Base-by-base conservation (phyloP, 2,797 vertebrate genomes). In the Ataeniobius toweri region DNA sequence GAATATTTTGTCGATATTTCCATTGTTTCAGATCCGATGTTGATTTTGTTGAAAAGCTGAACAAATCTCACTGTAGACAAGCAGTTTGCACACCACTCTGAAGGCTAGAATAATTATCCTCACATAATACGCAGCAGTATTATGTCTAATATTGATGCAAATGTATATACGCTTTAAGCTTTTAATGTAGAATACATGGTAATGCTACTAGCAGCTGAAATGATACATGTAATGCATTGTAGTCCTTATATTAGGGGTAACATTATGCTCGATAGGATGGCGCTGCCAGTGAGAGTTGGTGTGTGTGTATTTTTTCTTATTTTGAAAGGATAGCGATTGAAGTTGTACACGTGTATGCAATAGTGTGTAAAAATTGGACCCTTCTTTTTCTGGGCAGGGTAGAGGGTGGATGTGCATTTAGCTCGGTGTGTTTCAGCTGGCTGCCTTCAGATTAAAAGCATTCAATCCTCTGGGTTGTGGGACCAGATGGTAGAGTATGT, bases 181-280 rank as follows among this genome's bases (percentile, higher is more conserved):
- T 95, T 91, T 93, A 91, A 88, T 90, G 88, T 95, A 94, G 95
- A 94, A 80, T 86, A 89, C 55, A 83, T 88, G 90, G 83, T 93
- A 88, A 93, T 92, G 91, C 93, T 91, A 88, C 88, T 93, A 94
- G 92, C 92, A 92, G 88, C 90, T 92, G 87, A 90, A 90, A 88
- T 95, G 91, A 95, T 91, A 92, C 85, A 83, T 78, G 83, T 93
- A 89, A 92, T 88, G 85, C 91, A 88, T 90, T 91, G 78, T 94
- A 95, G 94, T 95, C 94, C 94, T 95, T 94, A 94, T 94, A 90
- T 94, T 95, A 93, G 93, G 94, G 93, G 93, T 90, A 90, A 92
- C 79, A 77, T 69, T 85, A 72, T 59, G 86, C 90, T 93, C 91
- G 82, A 89, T 95, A 94, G 94, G 86, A 85, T 93, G 93, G 92